Evolutionary conservation across 2,113 vertebrate genomes (phyloP).

Genomic region (Empidonax traillii): DNA sequence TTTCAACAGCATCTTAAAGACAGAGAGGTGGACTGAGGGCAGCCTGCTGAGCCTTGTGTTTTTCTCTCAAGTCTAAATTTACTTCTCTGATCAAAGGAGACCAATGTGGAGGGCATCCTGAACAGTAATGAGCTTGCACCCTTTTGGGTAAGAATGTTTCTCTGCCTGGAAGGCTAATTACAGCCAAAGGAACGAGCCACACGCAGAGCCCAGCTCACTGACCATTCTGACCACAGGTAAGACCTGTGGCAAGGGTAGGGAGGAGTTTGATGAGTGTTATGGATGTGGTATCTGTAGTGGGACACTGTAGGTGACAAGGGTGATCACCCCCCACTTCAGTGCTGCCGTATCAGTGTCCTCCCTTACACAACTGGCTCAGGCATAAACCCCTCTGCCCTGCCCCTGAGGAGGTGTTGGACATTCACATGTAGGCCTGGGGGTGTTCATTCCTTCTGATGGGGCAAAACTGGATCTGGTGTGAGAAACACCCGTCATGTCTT

Average conservation of each 20-base stretch:
- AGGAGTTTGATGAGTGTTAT: background rate
- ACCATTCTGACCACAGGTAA: background rate
- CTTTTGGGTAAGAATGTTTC: background rate
- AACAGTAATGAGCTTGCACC: fast-evolving
- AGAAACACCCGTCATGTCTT: background rate
- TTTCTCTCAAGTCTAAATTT: background rate
- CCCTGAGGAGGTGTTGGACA: background rate
- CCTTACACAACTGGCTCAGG: background rate
- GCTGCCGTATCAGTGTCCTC: background rate
- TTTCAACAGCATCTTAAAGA: background rate
- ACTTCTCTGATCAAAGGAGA: background rate
- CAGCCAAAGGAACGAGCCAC: background rate
- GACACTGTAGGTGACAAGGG: background rate
- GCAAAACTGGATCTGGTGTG: background rate
- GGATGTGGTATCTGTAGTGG: too few species aligned
- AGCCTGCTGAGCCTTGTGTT: background rate
- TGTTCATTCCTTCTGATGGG: background rate
- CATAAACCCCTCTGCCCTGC: background rate
- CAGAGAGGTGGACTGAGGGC: background rate
- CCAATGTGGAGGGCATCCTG: fast-evolving
- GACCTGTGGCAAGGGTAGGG: background rate
- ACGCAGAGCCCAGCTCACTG: fast-evolving
- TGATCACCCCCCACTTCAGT: background rate
- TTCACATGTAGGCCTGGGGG: background rate
- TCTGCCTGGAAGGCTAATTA: background rate